Evolutionary conservation across 1,140 invertebrate species (phyloP).

Genomic region (Bombus difficillimus): DNA sequence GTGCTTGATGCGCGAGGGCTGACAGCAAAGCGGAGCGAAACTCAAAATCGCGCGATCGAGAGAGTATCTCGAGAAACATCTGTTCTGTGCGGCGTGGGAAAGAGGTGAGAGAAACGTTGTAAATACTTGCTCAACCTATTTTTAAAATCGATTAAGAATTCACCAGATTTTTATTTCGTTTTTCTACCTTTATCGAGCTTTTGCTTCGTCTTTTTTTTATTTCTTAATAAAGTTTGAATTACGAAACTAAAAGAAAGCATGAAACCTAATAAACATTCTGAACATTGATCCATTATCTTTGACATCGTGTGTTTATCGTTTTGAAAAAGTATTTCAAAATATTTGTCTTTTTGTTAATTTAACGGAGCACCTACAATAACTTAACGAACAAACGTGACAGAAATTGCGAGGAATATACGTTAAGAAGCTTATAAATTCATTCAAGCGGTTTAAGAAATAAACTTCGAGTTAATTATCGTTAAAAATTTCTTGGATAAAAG

Average conservation of each 20-base stretch:
- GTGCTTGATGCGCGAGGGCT: neutral
- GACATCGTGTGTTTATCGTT: too few relatives aligned
- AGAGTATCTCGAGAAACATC: slow-evolving; percentile 11
- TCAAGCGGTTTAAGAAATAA: too few relatives aligned
- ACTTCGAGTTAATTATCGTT: neutral
- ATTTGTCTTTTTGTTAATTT: too few relatives aligned
- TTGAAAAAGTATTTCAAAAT: too few relatives aligned
- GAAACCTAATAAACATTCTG: too few relatives aligned
- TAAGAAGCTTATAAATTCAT: too few relatives aligned
- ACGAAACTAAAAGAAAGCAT: too few relatives aligned
- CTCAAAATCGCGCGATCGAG: neutral
- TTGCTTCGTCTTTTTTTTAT: neutral
- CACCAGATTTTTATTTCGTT: neutral
- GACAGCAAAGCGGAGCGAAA: neutral
- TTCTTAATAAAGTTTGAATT: too few relatives aligned
- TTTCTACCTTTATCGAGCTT: neutral
- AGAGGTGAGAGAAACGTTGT: slow-evolving; percentile 17
- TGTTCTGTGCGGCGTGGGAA: neutral
- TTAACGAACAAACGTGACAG: too few relatives aligned
- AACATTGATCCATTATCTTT: too few relatives aligned
- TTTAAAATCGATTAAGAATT: neutral
- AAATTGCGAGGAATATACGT: too few relatives aligned
- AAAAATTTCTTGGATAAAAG: neutral
- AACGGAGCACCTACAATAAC: too few relatives aligned
- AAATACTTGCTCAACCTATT: neutral